These are phyloP conservation scores for Amphibalanus amphitrite DNA, from an alignment of 1,140 invertebrate genomes.

Conservation along the genomic window DNA sequence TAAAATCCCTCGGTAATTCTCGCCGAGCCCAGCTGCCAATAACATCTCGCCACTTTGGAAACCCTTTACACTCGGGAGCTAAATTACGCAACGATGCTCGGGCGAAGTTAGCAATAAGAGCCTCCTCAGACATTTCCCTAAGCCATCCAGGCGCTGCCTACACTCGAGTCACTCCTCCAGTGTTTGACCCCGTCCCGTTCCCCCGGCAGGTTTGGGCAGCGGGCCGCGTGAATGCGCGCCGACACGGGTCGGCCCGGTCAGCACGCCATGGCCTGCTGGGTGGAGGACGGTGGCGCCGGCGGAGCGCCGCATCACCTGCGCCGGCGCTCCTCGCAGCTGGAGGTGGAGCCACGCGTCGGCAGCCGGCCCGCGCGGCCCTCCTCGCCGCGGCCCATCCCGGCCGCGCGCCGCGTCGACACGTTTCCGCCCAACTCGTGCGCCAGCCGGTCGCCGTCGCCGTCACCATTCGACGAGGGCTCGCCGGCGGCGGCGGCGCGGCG, in stretches of 20 bases:
- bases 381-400: not conserved
- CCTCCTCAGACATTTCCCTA: no score
- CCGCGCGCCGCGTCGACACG: not conserved
- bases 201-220: no score
- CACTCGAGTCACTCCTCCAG: no score
- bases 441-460: not conserved
- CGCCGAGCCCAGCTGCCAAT: no score
- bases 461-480: not conserved
- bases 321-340: not conserved
- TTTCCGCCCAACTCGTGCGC: not conserved
- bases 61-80: no score
- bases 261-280: not conserved
- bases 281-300: slow-evolving; percentile 13
- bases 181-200: no score
- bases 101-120: no score
- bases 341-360: not conserved
- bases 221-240: not conserved
- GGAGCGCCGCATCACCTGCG: not conserved
- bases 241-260: not conserved
- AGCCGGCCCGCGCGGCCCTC: not conserved
- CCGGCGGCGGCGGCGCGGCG: no score
- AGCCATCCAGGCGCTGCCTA: no score
- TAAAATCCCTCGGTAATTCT: no score
- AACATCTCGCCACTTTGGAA: no score
- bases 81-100: no score